Base-by-base conservation (phyloP, 2,888 invertebrate species). In the Limnephilus lunatus region DNA sequence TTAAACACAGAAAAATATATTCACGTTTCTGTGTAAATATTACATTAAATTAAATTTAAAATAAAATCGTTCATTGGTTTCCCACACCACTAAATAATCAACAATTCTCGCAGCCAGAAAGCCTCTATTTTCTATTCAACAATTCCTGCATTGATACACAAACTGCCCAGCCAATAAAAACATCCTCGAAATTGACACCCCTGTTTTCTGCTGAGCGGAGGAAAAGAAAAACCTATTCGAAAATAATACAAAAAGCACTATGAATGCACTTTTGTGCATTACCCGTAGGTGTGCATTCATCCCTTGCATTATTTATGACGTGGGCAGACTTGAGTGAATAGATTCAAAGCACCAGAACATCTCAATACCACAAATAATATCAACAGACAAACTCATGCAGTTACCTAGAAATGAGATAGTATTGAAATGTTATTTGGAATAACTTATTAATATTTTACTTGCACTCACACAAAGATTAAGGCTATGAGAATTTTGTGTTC, bases 211-310 rank as follows among this genome's bases (percentile, higher is more conserved):
- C n/a, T 9, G 68, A 25, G 25, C 68, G 9, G 5, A 25, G 25
- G 25, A 68, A 68, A 25, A 5, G 68, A 68, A 68, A 68, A 68
- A 68, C 68, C 68, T 68, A 68, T 68, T 68, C 68, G 68, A 68
- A 68, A 68, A 68, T 19, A 68, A 68, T 68, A n/a, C 68, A 68
- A 25, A 68, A 68, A 4, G 25, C 68, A 9, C 68, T 68, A 2
- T 68, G 68, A 68, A n/a, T 68, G 68, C 68, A 68, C 68, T 68
- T 68, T 68, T 68, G 68, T 68, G 68, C 68, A 68, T 68, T 68
- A 68, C 25, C 68, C 68, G 68, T 68, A 25, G 25, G n/a, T 68
- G n/a, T 68, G 68, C 68, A 68, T 68, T 68, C 68, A 68, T 68
- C 68, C 68, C 68, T 68, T 9, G 68, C 68, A n/a, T 68, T 68